phyloP scores from a whole-genome alignment of 2,113 vertebrate species.

The Crotalus horridus region DNA sequence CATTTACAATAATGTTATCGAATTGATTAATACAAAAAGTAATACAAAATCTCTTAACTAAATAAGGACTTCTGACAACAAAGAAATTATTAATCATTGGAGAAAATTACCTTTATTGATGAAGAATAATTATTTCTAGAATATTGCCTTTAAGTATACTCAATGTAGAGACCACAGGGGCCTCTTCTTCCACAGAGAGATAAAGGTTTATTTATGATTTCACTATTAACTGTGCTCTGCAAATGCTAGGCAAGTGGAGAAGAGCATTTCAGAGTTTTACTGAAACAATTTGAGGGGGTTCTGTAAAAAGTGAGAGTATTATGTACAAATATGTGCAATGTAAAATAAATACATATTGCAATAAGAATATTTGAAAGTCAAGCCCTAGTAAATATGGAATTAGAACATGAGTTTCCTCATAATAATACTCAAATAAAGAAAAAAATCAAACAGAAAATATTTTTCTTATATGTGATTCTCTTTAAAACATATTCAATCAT shows the following conservation, averaged over 20 bases:
- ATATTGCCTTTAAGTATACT: neutral
- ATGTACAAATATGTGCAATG: neutral
- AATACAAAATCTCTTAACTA: neutral
- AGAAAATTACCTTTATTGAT: neutral
- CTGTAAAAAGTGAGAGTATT: neutral
- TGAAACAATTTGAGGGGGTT: neutral
- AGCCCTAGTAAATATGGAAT: neutral
- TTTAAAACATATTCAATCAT: neutral
- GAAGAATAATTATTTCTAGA: neutral
- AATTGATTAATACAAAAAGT: neutral
- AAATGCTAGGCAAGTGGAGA: neutral
- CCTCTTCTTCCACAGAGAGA: neutral
- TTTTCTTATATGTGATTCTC: neutral
- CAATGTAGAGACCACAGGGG: neutral
- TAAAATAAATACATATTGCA: neutral
- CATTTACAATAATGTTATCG: neutral
- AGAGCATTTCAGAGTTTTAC: neutral
- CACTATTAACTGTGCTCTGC: neutral
- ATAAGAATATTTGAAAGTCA: neutral
- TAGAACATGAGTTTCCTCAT: neutral
- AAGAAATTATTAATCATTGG: neutral
- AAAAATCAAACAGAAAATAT: neutral
- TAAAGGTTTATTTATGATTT: neutral
- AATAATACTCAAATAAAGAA: neutral
- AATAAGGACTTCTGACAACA: neutral